Evolutionary conservation across 2,797 vertebrate species (phyloP), one percentile per base, ranked within the genome.

Genomic region (Heliangelus exortis): DNA sequence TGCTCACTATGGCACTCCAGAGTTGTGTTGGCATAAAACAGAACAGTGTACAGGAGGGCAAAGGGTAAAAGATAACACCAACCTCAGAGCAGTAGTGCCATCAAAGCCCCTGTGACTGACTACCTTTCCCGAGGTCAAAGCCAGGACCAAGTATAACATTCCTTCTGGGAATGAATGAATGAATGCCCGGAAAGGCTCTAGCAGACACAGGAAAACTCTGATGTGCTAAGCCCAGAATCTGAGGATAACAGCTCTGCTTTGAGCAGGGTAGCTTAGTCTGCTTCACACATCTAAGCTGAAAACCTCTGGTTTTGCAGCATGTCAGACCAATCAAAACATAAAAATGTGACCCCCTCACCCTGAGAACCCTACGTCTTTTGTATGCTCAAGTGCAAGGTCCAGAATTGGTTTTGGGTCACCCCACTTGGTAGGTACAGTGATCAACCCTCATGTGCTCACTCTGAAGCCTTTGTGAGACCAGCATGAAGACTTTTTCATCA

Each of bases 361-460:
- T 0, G 7, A 15, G 3, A 50, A 6, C 45, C 47, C 34, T 3
- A 16, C 4, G 41, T 55, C 39, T 45, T 9, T 1, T 1, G 10
- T 6, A 43, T 2, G 17, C 33, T 41, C 23, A 63, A 61, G 3
- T 59, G 22, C 7, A 33, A 53, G 8, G 39, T 4, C 48, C 29
- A 29, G 20, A 31, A 36, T 12, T 36, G 2, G 61, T 15, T 34
- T 50, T 9, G 17, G 3, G n/a, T 77, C 39, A 4, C 0, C 3
- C 26, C 83, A 16, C 29, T 58, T 15, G 1, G 15, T 3, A 73
- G 9, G 10, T 29, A 2, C 74, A 72, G 3, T 2, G 3, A 45
- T 3, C 4, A 3, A 43, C 0, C 1, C 7, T 3, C 36, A 1
- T 0, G 0, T 12, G 9, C 26, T n/a, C 19, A 5, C 9, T 29